Evolutionary conservation across 2,888 invertebrate species (phyloP).

Genomic region (Tetragonula carbonaria): DNA sequence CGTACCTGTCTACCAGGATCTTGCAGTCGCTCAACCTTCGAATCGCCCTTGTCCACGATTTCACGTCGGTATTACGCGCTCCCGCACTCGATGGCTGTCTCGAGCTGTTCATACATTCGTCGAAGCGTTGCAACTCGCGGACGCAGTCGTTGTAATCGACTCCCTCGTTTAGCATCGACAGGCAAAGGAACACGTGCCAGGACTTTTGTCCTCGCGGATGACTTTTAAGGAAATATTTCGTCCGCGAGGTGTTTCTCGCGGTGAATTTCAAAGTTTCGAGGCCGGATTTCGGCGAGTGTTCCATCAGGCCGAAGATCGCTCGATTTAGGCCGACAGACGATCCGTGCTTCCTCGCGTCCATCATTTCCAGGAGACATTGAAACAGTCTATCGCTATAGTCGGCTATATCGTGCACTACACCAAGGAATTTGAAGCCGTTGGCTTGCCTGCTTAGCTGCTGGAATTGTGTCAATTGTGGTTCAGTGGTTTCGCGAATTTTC

Average conservation of each 20-base stretch:
- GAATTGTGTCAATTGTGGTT: background rate
- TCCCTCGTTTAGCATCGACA: conserved; percentile 21
- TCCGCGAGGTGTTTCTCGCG: conserved; percentile 36
- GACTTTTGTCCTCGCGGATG: conserved; percentile 10
- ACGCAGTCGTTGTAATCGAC: conserved; percentile 59
- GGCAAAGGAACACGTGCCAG: conserved; percentile 62
- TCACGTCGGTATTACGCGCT: conserved; percentile 5
- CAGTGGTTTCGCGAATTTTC: too few relatives aligned
- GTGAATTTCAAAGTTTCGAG: conserved; percentile 34
- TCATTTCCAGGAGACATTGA: conserved; percentile 37
- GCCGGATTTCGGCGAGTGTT: conserved; percentile 34
- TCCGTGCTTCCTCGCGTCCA: background rate
- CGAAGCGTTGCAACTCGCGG: conserved; percentile 51
- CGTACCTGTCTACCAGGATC: conserved; percentile 5
- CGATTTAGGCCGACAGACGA: conserved; percentile 40
- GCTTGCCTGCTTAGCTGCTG: conserved; percentile 6
- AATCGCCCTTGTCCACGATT: conserved; percentile 52
- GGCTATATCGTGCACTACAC: conserved; percentile 33
- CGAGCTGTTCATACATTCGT: conserved; percentile 40
- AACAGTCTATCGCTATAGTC: conserved; percentile 46
- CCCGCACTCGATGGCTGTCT: background rate
- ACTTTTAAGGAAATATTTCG: background rate
- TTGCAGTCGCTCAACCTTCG: conserved; percentile 58
- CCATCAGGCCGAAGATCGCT: conserved; percentile 51
- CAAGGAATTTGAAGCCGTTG: conserved; percentile 32